Evolutionary conservation across 2,797 vertebrate species (phyloP).

Genomic region (Sarcoramphus papa): DNA sequence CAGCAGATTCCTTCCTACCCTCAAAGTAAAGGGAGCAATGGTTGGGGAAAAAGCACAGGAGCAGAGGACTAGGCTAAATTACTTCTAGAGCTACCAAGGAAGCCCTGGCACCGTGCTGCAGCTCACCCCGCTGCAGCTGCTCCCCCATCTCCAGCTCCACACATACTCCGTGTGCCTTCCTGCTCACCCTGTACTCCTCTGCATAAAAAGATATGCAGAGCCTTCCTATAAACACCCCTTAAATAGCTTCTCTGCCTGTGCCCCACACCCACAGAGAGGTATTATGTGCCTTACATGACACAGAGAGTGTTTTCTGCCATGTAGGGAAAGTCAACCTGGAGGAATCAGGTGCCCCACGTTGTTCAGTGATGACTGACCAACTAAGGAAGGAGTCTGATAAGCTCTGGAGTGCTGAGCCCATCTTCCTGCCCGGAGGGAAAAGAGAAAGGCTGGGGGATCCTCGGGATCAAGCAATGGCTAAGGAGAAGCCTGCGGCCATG

Average conservation of each 20-base stretch:
- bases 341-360: background rate
- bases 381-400: background rate
- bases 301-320: background rate
- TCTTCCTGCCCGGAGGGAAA: background rate
- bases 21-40: background rate
- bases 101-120: background rate
- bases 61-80: background rate
- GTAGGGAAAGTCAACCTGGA: background rate
- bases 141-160: background rate
- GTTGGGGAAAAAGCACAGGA: background rate
- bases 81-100: background rate
- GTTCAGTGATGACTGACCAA: background rate
- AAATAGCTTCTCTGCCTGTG: background rate
- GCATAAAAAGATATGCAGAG: background rate
- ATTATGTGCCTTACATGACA: background rate
- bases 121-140: background rate
- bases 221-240: background rate
- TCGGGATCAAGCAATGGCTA: background rate
- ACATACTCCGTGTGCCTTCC: background rate
- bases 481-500: background rate
- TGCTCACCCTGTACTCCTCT: background rate
- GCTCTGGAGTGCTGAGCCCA: background rate
- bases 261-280: background rate
- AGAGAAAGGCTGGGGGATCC: background rate
- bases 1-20: background rate